Conservation (phyloP, 2,888 invertebrate species). For the Muscina levida region DNA sequence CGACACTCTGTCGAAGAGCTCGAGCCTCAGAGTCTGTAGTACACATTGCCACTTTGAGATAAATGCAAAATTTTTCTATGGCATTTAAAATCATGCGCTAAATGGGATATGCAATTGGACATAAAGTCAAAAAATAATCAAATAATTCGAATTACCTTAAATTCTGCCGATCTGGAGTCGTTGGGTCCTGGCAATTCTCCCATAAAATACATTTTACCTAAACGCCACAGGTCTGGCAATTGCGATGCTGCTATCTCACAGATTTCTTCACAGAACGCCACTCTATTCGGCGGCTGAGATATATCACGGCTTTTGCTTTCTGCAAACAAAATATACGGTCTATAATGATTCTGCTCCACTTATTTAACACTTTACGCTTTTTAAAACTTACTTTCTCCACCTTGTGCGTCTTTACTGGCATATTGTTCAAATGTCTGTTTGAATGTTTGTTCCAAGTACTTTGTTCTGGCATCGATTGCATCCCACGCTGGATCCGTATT, state of each 20-base stretch:
- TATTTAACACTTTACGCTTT: too few species aligned
- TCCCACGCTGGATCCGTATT: slow-evolving; percentile 97
- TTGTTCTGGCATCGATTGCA: slow-evolving; percentile 91
- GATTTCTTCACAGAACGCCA: slow-evolving; percentile 89
- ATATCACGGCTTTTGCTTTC: slow-evolving; percentile 75
- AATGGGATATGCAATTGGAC: slow-evolving; percentile 52
- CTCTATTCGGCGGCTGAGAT: slow-evolving; percentile 83
- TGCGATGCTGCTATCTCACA: slow-evolving; percentile 87
- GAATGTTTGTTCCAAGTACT: slow-evolving; percentile 83
- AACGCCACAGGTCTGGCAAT: slow-evolving; percentile 96
- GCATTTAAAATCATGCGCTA: slow-evolving; percentile 90
- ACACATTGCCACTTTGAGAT: slow-evolving; percentile 85
- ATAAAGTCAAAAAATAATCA: too few species aligned
- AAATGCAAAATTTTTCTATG: slow-evolving; percentile 87
- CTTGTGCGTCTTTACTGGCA: slow-evolving; percentile 74
- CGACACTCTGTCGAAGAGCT: slow-evolving; percentile 74
- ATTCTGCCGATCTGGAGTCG: slow-evolving; percentile 87
- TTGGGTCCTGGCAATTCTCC: slow-evolving; percentile 90
- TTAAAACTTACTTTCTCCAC: slow-evolving; percentile 72
- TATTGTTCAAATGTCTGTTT: slow-evolving; percentile 78
- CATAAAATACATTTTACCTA: slow-evolving; percentile 96
- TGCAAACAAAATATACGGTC: slow-evolving; percentile 51
- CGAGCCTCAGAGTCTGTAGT: slow-evolving; percentile 84
- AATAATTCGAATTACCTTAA: slow-evolving; percentile 88
- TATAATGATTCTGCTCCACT: neutral